These are phyloP conservation scores for Strigamia transsilvanica DNA, from an alignment of 2,888 invertebrate species.

Conservation along the genomic window DNA sequence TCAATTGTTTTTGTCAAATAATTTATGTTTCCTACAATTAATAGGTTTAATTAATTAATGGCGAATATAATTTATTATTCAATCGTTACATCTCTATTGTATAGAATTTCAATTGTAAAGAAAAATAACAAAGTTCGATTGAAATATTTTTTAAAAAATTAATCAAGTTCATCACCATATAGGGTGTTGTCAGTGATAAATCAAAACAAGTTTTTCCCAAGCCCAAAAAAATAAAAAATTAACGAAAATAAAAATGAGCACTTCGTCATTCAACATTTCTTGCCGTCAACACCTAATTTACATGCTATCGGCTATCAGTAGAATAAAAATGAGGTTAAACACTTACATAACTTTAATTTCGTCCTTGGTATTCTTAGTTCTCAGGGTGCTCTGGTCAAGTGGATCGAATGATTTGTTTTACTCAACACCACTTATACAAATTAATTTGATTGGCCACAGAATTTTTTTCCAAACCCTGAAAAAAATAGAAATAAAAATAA, in stretches of 20 bases:
- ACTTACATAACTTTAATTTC: not conserved
- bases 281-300: not conserved
- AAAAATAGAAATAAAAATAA: no score
- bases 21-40: no score
- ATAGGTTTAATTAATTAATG: no score
- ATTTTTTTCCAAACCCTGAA: not conserved
- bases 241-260: not conserved
- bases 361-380: not conserved
- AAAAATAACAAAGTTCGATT: no score
- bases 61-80: no score
- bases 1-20: no score
- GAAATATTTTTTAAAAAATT: no score
- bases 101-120: no score
- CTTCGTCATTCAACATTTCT: not conserved
- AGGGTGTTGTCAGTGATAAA: no score
- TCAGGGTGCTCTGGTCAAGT: constrained; percentile 20
- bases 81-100: no score
- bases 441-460: not conserved
- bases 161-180: no score
- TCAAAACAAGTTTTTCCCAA: not conserved
- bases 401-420: not conserved
- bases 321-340: constrained; percentile 1
- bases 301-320: not conserved
- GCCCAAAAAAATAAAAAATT: not conserved
- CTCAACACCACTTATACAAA: not conserved